Evolutionary conservation across 2,888 invertebrate species (phyloP), one percentile per base, ranked within the genome.

Genomic region (Caenorhabditis wallacei): DNA sequence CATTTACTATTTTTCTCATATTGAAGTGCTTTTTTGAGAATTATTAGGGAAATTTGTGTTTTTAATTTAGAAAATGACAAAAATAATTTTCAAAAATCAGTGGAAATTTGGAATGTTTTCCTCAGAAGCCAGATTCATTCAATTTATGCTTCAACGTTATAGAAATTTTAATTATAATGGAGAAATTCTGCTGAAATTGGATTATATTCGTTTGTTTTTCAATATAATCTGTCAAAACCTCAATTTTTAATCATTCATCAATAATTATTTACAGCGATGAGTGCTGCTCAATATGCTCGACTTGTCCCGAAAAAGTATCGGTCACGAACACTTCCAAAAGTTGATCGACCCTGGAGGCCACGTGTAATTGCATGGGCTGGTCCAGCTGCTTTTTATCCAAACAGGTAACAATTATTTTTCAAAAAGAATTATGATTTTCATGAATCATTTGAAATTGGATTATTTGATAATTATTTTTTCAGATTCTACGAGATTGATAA

Each of bases 291-390:
- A 57, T 88, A 88, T 51, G 87, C 87, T 35, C 85, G 87, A 26
- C 85, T 88, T 18, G 87, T 87, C 13, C 82, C 87, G 5, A 84
- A 85, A 56, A 85, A 87, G 46, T 85, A 88, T 80, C 87, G 91
- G 7, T 88, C 88, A 2, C 63, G 78, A n/a, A 69, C 80, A 8
- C 84, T 89, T 20, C 91, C 91, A 10, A 88, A 89, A 56, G 87
- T 91, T 35, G 87, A 84, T 48, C 85, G 91, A 2, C 90, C 89
- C 2, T 83, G 80, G 84, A 81, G 91, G 30, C 91, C 90, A 10
- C 69, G 90, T 24, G 86, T 89, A 11, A 87, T 91, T 57, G 90
- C 91, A 7, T 91, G 91, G 91, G 91, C 91, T 16, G 91, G 91
- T 7, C 90, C 91, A 16, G 83, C 87, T 10, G 91, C 91, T 40